These are phyloP conservation scores for Calephelis perditalis DNA, from an alignment of 2,888 invertebrate genomes.

Conservation along the genomic window DNA sequence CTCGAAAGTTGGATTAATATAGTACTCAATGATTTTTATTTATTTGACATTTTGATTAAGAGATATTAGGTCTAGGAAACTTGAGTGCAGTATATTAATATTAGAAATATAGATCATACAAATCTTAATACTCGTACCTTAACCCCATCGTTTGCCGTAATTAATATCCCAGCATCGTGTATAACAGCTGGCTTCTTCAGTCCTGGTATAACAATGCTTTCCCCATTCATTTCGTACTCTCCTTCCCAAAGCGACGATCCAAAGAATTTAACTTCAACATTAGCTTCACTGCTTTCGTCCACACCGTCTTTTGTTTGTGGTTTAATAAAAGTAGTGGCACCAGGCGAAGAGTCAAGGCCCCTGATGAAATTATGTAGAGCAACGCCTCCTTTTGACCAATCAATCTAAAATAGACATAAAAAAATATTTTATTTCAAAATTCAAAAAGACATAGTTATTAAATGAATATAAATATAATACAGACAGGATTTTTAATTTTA, in stretches of 20 bases:
- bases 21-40: no score
- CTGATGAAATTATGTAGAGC: conserved; percentile 96
- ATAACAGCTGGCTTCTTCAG: conserved; percentile 81
- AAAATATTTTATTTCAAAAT: not conserved
- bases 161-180: conserved; percentile 87
- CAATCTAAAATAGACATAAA: conserved; percentile 65
- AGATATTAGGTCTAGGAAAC: no score
- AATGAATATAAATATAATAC: no score
- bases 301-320: conserved; percentile 58
- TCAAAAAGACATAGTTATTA: no score
- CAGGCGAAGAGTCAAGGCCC: conserved; percentile 96
- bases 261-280: conserved; percentile 79
- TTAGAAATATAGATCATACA: no score
- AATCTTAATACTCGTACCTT: conserved; percentile 63
- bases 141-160: conserved; percentile 89
- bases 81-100: no score
- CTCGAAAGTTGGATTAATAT: not conserved
- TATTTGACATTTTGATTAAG: no score
- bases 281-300: conserved; percentile 45
- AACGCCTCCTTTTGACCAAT: conserved; percentile 83
- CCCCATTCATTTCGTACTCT: conserved; percentile 73
- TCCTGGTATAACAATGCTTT: conserved; percentile 79
- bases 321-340: conserved; percentile 84
- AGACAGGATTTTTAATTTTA: no score
- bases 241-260: conserved; percentile 87